Evolutionary conservation across 2,888 invertebrate species (phyloP).

Genomic region (Tortricodes alternella): DNA sequence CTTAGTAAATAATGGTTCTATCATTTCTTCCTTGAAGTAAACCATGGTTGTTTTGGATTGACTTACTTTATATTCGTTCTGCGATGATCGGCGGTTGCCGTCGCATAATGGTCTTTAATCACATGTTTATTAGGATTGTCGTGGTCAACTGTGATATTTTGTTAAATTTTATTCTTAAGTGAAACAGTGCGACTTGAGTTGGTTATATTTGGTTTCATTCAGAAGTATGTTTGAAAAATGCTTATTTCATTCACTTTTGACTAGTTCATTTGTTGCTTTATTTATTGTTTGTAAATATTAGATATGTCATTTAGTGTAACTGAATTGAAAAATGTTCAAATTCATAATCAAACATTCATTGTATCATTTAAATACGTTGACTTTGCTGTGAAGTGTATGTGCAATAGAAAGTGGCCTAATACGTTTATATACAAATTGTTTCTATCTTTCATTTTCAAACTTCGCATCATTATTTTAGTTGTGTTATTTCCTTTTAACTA

Average conservation of each 20-base stretch:
- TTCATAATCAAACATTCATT: slow-evolving; percentile 47
- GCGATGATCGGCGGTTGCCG: slow-evolving; percentile 44
- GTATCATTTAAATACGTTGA: slow-evolving; percentile 42
- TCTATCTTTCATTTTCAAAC: slow-evolving; percentile 60
- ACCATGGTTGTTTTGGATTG: slow-evolving; percentile 38
- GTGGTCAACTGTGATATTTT: slow-evolving; percentile 83
- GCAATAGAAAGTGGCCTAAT: slow-evolving; percentile 76
- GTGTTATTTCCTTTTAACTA: slow-evolving; percentile 79
- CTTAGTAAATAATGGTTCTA: slow-evolving; percentile 56
- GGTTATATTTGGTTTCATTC: slow-evolving; percentile 52
- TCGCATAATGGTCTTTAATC: slow-evolving; percentile 59
- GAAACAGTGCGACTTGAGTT: slow-evolving; percentile 62
- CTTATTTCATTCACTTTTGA: slow-evolving; percentile 52
- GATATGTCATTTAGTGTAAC: slow-evolving; percentile 55
- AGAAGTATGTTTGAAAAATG: slow-evolving; percentile 51
- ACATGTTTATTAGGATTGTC: slow-evolving; percentile 68
- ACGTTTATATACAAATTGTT: slow-evolving; percentile 44
- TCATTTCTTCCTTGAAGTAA: slow-evolving; percentile 46
- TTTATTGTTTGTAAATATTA: slow-evolving; percentile 81
- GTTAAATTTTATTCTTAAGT: slow-evolving; percentile 79
- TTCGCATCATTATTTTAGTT: slow-evolving; percentile 67
- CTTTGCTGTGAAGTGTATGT: slow-evolving; percentile 55
- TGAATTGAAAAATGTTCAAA: slow-evolving; percentile 64
- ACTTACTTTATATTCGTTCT: slow-evolving; percentile 38
- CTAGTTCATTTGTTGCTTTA: slow-evolving; percentile 73